A percentile compares a stretch with the other conserved stretches of the same genome.
These are phyloP conservation scores for Chloebia gouldiae DNA, from an alignment of 2,113 vertebrate genomes.

Conservation along the genomic window DNA sequence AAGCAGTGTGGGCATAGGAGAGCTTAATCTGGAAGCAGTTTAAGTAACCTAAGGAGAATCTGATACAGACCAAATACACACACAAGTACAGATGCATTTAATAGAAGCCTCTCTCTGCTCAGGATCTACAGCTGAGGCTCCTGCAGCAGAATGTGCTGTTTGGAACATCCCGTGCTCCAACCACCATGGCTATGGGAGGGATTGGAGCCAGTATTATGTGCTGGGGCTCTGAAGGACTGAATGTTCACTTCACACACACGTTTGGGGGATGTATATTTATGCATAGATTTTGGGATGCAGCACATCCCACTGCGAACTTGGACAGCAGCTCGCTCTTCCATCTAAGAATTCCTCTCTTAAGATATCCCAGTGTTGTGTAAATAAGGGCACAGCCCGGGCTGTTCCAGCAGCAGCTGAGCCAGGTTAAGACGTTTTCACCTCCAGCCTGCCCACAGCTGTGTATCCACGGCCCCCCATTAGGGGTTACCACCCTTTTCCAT, in stretches of 20 bases:
- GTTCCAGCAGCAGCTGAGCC: slow-evolving; percentile 28
- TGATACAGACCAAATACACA: slow-evolving; percentile 54
- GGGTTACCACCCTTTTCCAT: slow-evolving; percentile 62
- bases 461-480: slow-evolving; percentile 46
- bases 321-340: background rate
- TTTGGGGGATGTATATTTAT: slow-evolving; percentile 50
- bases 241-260: slow-evolving; percentile 66
- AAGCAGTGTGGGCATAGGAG: background rate
- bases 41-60: slow-evolving; percentile 62
- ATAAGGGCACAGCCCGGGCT: background rate
- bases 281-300: slow-evolving; percentile 22
- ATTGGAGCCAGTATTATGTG: slow-evolving; percentile 46
- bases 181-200: slow-evolving; percentile 44
- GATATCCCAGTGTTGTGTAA: slow-evolving; percentile 32
- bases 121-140: slow-evolving; percentile 52
- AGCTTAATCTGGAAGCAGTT: slow-evolving; percentile 53
- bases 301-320: slow-evolving; percentile 23
- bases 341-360: slow-evolving; percentile 5
- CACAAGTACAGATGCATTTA: slow-evolving; percentile 59
- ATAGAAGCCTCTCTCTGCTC: slow-evolving; percentile 47
- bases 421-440: slow-evolving; percentile 47
- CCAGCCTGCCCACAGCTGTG: slow-evolving; percentile 44
- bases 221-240: slow-evolving; percentile 57
- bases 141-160: slow-evolving; percentile 57
- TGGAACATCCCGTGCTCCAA: slow-evolving; percentile 66